Evolutionary conservation across 2,113 vertebrate genomes (phyloP), one percentile per base, ranked within the genome.

Genomic region (Apodemus sylvaticus): DNA sequence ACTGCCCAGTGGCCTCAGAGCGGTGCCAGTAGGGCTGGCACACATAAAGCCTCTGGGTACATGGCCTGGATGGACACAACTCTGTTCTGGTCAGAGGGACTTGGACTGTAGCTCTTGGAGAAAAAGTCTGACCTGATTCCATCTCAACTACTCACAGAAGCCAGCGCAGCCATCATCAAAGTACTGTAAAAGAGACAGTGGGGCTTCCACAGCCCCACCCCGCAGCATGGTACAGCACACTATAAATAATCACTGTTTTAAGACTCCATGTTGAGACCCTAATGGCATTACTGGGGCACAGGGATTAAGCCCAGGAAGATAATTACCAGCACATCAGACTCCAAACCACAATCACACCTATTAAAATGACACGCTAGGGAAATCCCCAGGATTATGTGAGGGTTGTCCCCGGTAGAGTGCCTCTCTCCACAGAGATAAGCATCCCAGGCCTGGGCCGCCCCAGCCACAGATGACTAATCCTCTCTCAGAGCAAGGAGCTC

Each of bases 271-370:
- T 58, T 1, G 93, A 64, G 93, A 93, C 97, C 96, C 98, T 95
- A 82, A 70, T 51, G 68, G 94, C 64, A 70, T 93, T 87, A 92
- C 74, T 29, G 86, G 88, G 90, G 86, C 94, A 94, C 79, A 66
- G 97, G 97, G 98, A 97, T 98, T 98, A 98, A 94, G 79, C 86
- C 95, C 90, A 85, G 94, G 97, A 98, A 98, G 98, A 98, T 95
- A 98, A 98, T 97, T 98, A 98, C 93, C 60, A n/a, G 91, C 94
- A 19, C 93, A 96, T 96, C 97, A 94, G 96, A 76, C 96, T 97
- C 55, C 81, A 89, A 97, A 95, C 58, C 58, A 68, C 90, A 97
- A 98, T 86, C 95, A 97, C 95, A 51, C 11, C 94, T 96, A 95
- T 87, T 97, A 89, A 97, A 96, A 94, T 60, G 73, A 96, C 96